Percentiles rank a stretch among this genome's conserved stretches.
Conservation (phyloP, 1,140 invertebrate genomes). For the Acromyrmex echinatior region DNA sequence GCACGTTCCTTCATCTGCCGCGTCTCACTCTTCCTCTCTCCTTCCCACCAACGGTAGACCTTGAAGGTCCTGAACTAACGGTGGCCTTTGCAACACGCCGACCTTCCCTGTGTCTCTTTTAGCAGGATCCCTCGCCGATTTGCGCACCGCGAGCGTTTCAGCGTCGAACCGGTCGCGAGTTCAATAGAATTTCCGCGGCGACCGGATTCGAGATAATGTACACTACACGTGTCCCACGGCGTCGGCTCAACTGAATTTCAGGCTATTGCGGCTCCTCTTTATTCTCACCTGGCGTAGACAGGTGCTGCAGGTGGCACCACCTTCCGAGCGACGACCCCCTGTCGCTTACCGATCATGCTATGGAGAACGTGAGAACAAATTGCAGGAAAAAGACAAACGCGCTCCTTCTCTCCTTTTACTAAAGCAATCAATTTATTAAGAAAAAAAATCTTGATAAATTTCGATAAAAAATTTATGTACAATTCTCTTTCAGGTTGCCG, state of each 20-base stretch:
- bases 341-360: constrained; percentile 42
- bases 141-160: constrained; percentile 20
- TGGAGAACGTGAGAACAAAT: constrained; percentile 3
- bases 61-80: constrained; percentile 26
- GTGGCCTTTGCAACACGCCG: constrained; percentile 7
- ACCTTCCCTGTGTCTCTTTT: neutral
- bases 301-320: constrained; percentile 75
- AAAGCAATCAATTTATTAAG: neutral
- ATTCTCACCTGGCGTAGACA: constrained; percentile 72
- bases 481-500: neutral
- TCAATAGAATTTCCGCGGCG: constrained; percentile 13
- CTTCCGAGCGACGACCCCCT: constrained; percentile 11
- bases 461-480: neutral
- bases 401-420: neutral
- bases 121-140: constrained; percentile 11
- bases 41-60: neutral
- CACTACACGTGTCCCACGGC: constrained; percentile 49
- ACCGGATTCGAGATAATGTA: constrained; percentile 37
- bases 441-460: neutral
- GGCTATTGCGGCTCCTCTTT: constrained; percentile 67
- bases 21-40: constrained; percentile 6
- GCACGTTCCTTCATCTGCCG: constrained; percentile 33
- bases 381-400: neutral
- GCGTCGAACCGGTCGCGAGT: constrained; percentile 32
- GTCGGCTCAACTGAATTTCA: constrained; percentile 72